Evolutionary conservation across 2,888 invertebrate species (phyloP), one percentile per base, ranked within the genome.

Genomic region (Drosophila multiciliata): DNA sequence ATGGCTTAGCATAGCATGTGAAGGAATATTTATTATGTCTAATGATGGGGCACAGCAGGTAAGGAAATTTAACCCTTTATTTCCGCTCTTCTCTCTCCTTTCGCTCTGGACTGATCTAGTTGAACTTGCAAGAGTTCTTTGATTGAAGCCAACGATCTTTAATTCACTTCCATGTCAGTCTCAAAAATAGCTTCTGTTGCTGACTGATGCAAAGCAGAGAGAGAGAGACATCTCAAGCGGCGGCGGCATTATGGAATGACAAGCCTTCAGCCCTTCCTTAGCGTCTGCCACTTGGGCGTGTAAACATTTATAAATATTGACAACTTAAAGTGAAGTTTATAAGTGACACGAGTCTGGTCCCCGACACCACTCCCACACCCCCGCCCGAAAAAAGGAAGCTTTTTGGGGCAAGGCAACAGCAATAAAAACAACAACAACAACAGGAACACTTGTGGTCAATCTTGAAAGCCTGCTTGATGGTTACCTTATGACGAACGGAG

Each of bases 251-350:
- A 26, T 29, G 32, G 17, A 54, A 33, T 32, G 26, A 48, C 36
- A 64, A 36, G 50, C 36, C 49, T 55, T 38, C 45, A 52, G 36
- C 38, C 53, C 58, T 54, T 52, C 65, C 15, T 65, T n/a, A 57
- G 42, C 62, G 35, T 52, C 66, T 66, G 50, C 35, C 42, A 42
- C 54, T 76, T 70, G 75, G 80, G 73, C 68, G 78, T 78, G 87
- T 82, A 83, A 85, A 87, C 82, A 89, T 83, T 89, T 87, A 87
- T 85, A 85, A 89, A 85, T 83, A 89, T 87, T 87, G 87, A 87
- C 87, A 85, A 69, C 89, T 89, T 87, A 78, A 85, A 87, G 89
- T 89, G 83, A 85, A 80, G 87, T 77, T 88, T 88, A 80, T 75
- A 89, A 87, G 82, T 87, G 87, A 87, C 87, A 87, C 70, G 83